These are phyloP conservation scores for Gephyroberyx darwinii DNA, from an alignment of 2,797 vertebrate species.

Conservation along the genomic window DNA sequence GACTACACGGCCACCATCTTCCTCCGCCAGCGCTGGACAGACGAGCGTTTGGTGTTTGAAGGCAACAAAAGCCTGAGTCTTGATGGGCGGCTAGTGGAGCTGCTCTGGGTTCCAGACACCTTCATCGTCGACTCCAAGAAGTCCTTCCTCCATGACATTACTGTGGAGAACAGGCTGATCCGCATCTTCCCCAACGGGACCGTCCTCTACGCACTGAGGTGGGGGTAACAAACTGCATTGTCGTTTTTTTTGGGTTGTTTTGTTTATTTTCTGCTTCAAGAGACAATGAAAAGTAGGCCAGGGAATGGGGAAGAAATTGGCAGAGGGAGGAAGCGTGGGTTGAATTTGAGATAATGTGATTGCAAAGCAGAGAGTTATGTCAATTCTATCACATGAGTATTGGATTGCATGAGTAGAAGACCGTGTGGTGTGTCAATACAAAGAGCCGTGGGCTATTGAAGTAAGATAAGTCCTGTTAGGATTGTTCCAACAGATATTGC, in stretches of 20 bases:
- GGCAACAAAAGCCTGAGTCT: constrained; percentile 93
- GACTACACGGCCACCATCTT: constrained; percentile 95
- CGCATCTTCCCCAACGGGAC: constrained; percentile 94
- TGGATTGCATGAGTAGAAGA: constrained; percentile 37
- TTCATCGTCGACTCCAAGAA: constrained; percentile 95
- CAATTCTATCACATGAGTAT: constrained; percentile 45
- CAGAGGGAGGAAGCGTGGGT: constrained; percentile 37
- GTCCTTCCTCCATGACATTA: constrained; percentile 94
- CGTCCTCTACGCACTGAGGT: constrained; percentile 91
- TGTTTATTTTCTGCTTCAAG: constrained; percentile 27
- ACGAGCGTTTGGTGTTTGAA: constrained; percentile 89
- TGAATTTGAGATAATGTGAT: constrained; percentile 50
- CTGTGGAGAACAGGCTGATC: constrained; percentile 92
- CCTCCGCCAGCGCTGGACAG: constrained; percentile 91
- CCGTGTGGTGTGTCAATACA: constrained; percentile 35
- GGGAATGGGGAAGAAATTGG: constrained; percentile 37
- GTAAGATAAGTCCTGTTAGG: constrained; percentile 21
- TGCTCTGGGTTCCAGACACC: constrained; percentile 93
- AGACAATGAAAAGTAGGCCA: constrained; percentile 45
- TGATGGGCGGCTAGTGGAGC: constrained; percentile 90
- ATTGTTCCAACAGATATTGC: constrained; percentile 26
- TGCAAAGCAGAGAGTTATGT: constrained; percentile 38
- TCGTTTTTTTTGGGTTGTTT: constrained; percentile 3
- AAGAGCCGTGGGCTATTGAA: constrained; percentile 26
- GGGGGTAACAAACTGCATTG: constrained; percentile 5